Evolutionary conservation across 1,140 invertebrate species (phyloP).

Genomic region (Pogonomyrmex barbatus): DNA sequence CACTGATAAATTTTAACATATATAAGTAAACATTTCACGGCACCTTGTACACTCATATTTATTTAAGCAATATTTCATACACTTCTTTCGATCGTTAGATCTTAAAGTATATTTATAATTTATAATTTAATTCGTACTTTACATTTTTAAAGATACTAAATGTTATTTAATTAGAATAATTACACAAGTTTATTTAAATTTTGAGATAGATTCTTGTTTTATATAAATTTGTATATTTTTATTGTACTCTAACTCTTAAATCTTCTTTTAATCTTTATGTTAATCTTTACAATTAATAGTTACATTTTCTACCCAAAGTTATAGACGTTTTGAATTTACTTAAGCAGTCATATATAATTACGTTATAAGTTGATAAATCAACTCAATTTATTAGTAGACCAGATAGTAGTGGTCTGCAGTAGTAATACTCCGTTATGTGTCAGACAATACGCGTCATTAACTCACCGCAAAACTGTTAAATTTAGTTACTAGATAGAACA

Average conservation of each 20-base stretch:
- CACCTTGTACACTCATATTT: not conserved
- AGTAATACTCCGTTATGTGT: constrained; percentile 36
- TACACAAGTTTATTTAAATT: not conserved
- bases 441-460: constrained; percentile 31
- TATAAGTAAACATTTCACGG: not conserved
- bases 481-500: not conserved
- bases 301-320: not conserved
- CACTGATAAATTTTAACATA: constrained; percentile 12
- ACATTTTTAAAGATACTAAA: not conserved
- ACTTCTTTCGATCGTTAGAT: not conserved
- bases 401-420: constrained; percentile 15
- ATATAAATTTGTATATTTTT: constrained; percentile 8
- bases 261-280: not conserved
- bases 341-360: constrained; percentile 13
- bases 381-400: constrained; percentile 22
- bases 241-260: not conserved
- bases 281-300: not conserved
- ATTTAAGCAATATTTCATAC: not conserved
- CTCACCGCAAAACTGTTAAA: not conserved
- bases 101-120: constrained; percentile 15
- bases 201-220: constrained; percentile 11
- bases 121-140: constrained; percentile 23
- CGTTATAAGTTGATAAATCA: not conserved
- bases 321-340: not conserved
- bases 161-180: constrained; percentile 28